Evolutionary conservation across 2,113 vertebrate genomes (phyloP).

Genomic region (Zingel zingel): DNA sequence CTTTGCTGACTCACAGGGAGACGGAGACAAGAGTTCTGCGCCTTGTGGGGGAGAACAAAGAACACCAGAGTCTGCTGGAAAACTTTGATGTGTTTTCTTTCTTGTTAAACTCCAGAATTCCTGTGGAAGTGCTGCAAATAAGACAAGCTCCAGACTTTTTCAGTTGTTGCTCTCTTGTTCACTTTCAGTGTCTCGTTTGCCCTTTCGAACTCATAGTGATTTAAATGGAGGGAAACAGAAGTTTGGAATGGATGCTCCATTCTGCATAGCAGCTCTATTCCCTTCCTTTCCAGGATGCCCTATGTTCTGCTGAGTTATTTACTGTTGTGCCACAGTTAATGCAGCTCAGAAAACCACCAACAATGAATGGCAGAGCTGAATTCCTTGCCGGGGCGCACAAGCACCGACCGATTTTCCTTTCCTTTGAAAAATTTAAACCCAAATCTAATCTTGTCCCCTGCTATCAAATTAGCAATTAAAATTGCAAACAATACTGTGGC

Average conservation of each 20-base stretch:
- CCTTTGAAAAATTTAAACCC: conserved; percentile 60
- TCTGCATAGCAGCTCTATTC: conserved; percentile 1
- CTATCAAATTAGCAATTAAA: conserved; percentile 78
- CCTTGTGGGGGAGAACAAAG: conserved; percentile 34
- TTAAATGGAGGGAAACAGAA: conserved; percentile 20
- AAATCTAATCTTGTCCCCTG: conserved; percentile 74
- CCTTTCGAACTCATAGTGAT: conserved; percentile 39
- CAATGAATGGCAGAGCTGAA: conserved; percentile 31
- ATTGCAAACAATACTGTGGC: conserved; percentile 68
- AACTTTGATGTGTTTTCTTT: conserved; percentile 39
- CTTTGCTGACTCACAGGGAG: conserved; percentile 38
- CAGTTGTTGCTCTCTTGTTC: conserved; percentile 9
- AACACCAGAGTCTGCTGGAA: conserved; percentile 39
- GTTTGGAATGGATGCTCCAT: conserved; percentile 14
- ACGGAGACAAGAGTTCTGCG: conserved; percentile 43
- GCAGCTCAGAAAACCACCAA: conserved; percentile 50
- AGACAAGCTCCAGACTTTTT: conserved; percentile 7
- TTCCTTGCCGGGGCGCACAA: conserved; percentile 36
- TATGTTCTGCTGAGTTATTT: conserved; percentile 60
- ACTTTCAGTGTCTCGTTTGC: conserved; percentile 10
- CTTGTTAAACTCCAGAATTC: conserved; percentile 20
- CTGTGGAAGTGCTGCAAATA: conserved; percentile 22
- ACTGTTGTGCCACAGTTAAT: conserved; percentile 39
- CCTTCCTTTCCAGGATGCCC: conserved; percentile 10
- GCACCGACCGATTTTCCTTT: conserved; percentile 38